Percentiles rank a stretch among this genome's conserved stretches.
phyloP scores from a whole-genome alignment of 2,888 invertebrate genomes.

The Apeira syringaria region DNA sequence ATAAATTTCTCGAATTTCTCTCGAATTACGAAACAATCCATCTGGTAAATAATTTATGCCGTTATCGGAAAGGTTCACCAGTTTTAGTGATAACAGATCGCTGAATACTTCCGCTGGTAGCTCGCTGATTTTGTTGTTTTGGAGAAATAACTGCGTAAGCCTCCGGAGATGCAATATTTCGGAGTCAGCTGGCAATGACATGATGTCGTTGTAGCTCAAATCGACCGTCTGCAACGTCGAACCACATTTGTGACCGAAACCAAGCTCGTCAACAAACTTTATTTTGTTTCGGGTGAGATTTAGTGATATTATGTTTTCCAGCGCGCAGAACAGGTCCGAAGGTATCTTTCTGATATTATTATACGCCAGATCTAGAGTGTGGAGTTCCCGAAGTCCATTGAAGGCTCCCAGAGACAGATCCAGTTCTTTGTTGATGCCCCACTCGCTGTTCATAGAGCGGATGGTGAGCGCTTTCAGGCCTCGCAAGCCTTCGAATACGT shows the following conservation, averaged over 20 bases:
- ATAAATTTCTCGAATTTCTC: constrained; percentile 92
- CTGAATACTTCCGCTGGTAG: constrained; percentile 90
- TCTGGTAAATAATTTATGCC: constrained; percentile 91
- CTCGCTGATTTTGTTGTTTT: constrained; percentile 92
- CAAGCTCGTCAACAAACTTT: constrained; percentile 89
- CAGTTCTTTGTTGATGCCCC: constrained; percentile 88
- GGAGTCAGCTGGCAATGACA: constrained; percentile 88
- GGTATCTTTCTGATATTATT: constrained; percentile 92
- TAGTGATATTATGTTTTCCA: constrained; percentile 91
- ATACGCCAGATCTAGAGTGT: constrained; percentile 89
- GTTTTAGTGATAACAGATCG: constrained; percentile 90
- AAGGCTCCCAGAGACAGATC: constrained; percentile 89
- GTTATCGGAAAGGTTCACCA: constrained; percentile 94
- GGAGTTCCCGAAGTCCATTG: constrained; percentile 90
- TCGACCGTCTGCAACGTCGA: constrained; percentile 91
- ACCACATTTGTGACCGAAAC: constrained; percentile 85
- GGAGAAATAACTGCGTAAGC: constrained; percentile 90
- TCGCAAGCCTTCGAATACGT: constrained; percentile 91
- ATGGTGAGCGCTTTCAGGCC: constrained; percentile 91
- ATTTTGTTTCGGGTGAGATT: constrained; percentile 94
- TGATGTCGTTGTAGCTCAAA: constrained; percentile 91
- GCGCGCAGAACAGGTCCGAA: constrained; percentile 90
- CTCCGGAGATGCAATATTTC: constrained; percentile 90
- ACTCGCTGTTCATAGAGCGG: constrained; percentile 90
- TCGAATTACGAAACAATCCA: constrained; percentile 90